Evolutionary conservation across 92 coral and sea anemone species (phyloP).

Genomic region (Porites lobata): DNA sequence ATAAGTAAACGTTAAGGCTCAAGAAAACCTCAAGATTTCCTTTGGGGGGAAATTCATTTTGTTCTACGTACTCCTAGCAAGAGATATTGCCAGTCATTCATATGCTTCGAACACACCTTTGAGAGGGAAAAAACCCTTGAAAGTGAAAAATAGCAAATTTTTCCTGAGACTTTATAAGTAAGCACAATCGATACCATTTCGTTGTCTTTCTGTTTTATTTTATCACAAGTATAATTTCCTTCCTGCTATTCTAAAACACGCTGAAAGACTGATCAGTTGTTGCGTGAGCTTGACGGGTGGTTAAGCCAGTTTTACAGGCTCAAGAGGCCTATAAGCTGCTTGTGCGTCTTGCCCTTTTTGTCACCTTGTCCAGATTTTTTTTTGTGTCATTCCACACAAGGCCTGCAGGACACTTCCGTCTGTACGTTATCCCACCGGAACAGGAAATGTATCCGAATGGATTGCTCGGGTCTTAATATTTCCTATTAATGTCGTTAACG

Average conservation of each 20-base stretch:
- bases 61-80: no score
- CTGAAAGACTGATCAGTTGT: background rate
- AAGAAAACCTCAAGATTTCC: no score
- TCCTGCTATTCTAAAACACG: background rate
- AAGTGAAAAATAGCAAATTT: no score
- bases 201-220: no score
- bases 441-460: constrained; percentile 31
- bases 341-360: background rate
- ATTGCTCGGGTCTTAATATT: constrained; percentile 34
- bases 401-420: background rate
- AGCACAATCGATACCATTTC: no score
- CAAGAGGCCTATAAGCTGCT: background rate
- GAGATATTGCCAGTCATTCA: no score
- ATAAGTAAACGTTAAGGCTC: no score
- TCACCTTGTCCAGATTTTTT: constrained; percentile 32
- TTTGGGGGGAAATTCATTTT: no score
- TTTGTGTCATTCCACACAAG: constrained; percentile 19
- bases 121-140: no score
- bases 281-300: background rate
- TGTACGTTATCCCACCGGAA: constrained; percentile 8
- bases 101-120: no score
- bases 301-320: background rate
- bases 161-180: no score
- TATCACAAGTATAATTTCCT: no score
- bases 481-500: constrained; percentile 17